Evolutionary conservation across 2,888 invertebrate genomes (phyloP), one percentile per base, ranked within the genome.

Genomic region (Mallateleia sp.): DNA sequence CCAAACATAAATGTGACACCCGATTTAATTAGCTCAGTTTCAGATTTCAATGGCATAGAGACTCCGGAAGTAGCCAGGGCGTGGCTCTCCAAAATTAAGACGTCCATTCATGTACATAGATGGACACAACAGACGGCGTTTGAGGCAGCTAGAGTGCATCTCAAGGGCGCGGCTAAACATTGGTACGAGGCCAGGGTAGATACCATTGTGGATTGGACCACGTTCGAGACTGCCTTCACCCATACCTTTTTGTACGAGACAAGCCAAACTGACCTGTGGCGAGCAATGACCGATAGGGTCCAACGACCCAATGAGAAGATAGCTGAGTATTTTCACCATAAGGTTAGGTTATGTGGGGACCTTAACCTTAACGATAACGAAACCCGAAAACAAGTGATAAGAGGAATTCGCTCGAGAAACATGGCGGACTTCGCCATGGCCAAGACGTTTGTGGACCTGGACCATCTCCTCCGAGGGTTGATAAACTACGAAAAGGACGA

Each of bases 291-390:
- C 5, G 15, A n/a, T n/a, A 25, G 66, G 11, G 47, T 66, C 1
- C 28, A 66, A 47, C 24, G 28, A 5, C 24, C n/a, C 2, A 66
- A 25, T 24, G 66, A 66, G 28, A 25, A 20, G 14, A 25, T 42
- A n/a, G 47, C 28, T 6, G 20, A 25, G n/a, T 66, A 66, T 22
- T 66, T 66, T 24, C 66, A 66, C 28, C 47, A 47, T 18, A 42
- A 42, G n/a, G 42, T 42, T n/a, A n/a, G n/a, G n/a, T n/a, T n/a
- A n/a, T n/a, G n/a, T n/a, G n/a, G n/a, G n/a, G n/a, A n/a, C n/a
- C n/a, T n/a, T n/a, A n/a, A n/a, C n/a, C n/a, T n/a, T n/a, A n/a
- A 8, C 11, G 66, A 67, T 11, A 50, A 28, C 11, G 66, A 67
- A 20, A 25, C 20, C 14, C 20, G 62, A n/a, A 62, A 62, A 15